Evolutionary conservation across 2,797 vertebrate genomes (phyloP), one percentile per base, ranked within the genome.

Genomic region (Champsocephalus esox): DNA sequence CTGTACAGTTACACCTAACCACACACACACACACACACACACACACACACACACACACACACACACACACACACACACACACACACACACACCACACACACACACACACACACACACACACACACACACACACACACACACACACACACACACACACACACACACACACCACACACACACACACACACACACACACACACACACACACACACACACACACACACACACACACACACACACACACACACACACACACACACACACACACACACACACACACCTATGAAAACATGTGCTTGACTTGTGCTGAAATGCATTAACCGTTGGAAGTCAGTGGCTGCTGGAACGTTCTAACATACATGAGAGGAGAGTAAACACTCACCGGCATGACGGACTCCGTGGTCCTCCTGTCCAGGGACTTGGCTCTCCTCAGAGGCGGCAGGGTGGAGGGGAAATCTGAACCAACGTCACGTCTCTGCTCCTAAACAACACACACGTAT

Each of bases 361-460:
- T 12, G 46, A 44, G 9, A 66, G 19, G 3, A 9, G 17, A 70
- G 13, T n/a, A 52, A 21, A 17, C 13, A 79, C 94, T 95, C 80
- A 96, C 95, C 16, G 95, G 96, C 95, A 96, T 96, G 78, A 96
- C 93, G 0, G 95, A 96, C 82, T 96, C 95, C 0, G 95, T 96
- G 56, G 95, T 96, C 82, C 95, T 90, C 70, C 95, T 89, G 87
- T 96, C 95, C 88, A 96, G 90, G 19, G 95, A 96, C 92, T 96
- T 96, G 73, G 95, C 94, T 90, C 95, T 93, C 64, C 95, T 93
- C 68, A 96, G 87, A 45, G 95, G 95, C 4, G 95, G 95, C 46
- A 94, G 86, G 24, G 92, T 85, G 67, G 95, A 94, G 80, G 87
- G 87, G 74, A 95, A 95, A 75, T 94, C 92, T 80, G 92, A 82